Base-by-base conservation (phyloP, 2,888 invertebrate genomes). In the Cheilosia impressa region DNA sequence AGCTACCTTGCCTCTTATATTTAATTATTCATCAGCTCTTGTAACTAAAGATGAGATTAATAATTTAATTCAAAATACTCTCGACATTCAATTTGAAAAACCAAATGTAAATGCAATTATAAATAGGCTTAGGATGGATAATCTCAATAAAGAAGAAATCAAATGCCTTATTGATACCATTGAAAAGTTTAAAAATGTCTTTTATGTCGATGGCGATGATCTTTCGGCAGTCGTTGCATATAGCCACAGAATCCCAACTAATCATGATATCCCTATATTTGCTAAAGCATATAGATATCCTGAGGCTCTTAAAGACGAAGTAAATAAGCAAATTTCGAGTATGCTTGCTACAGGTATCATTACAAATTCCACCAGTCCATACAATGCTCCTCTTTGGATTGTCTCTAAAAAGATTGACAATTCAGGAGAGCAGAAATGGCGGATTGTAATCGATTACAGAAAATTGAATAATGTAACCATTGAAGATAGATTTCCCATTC, bases 401-500 rank as follows among this genome's bases (percentile, higher is more conserved):
- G 31, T 31, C 27, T 4, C 27, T 27, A 27, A 27, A 27, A 27
- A 27, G 27, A 27, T 27, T 27, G 27, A 27, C 27, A 27, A 27
- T 6, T 27, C 9, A 31, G 31, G 31, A 31, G 31, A 31, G 31
- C 31, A 31, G 31, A 81, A 75, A 63, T 73, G 68, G 60, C 31
- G 68, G 9, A 53, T 77, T 38, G 80, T 80, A 31, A 31, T 80
- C 6, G 80, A 72, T 43, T 79, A 79, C 34, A 31, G 66, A 19
- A 76, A 73, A 57, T 24, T 60, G 2, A 71, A 77, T 31, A 45
- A 63, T 10, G 63, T 27, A 19, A 81, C 68, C 4, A 62, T 60
- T 43, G 80, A 31, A 31, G 31, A 31, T 31, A 31, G 2, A 31
- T 31, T 31, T 31, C 31, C 31, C 31, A 31, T 31, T 31, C 31